phyloP scores from a whole-genome alignment of 2,888 invertebrate species.

The Odontothrips loti region DNA sequence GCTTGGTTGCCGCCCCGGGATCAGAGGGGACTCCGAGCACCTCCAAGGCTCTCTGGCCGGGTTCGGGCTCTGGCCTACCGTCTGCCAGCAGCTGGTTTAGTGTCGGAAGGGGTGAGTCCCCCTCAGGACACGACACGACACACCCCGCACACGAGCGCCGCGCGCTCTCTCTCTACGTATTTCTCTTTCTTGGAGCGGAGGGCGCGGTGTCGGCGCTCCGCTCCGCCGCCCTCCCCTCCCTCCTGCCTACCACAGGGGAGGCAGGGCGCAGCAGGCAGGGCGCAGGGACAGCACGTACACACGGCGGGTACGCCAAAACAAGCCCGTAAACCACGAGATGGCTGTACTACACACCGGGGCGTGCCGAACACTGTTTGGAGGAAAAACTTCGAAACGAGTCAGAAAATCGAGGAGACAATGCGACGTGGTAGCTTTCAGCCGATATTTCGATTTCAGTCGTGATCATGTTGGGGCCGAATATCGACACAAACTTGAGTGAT shows the following conservation, averaged over 20 bases:
- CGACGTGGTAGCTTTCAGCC: background rate
- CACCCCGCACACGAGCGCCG: constrained; percentile 13
- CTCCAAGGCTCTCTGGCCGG: background rate
- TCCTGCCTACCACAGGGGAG: background rate
- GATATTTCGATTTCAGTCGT: background rate
- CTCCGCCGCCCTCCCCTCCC: background rate
- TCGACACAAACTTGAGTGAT: too few relatives aligned
- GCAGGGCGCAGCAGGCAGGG: too few relatives aligned
- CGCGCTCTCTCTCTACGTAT: too few relatives aligned
- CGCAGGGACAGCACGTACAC: background rate
- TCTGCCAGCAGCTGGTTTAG: background rate
- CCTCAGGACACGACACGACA: constrained; percentile 13
- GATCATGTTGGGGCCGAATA: too few relatives aligned
- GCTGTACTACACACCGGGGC: constrained; percentile 2
- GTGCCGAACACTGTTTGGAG: background rate
- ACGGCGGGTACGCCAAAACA: constrained; percentile 17
- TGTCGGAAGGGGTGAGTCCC: background rate
- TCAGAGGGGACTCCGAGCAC: background rate
- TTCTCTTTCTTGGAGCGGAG: background rate
- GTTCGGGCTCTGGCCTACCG: background rate
- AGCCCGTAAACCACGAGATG: constrained; percentile 19
- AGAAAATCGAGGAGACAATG: background rate
- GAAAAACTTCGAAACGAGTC: background rate
- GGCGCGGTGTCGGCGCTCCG: background rate
- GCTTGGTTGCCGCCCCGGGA: background rate